Evolutionary conservation across 2,888 invertebrate species (phyloP).

Genomic region (Sarcophaga subvicina): DNA sequence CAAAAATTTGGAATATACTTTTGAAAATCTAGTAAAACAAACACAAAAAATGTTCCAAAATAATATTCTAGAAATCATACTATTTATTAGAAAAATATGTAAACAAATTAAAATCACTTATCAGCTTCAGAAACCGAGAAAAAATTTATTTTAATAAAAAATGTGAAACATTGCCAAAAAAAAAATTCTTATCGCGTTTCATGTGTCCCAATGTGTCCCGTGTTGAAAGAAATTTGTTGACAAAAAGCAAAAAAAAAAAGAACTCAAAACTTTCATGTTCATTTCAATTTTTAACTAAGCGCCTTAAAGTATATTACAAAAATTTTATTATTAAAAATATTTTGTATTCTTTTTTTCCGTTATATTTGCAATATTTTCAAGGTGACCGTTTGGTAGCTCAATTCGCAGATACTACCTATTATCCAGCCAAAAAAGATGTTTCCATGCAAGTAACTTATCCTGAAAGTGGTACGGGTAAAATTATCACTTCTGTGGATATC

Average conservation of each 20-base stretch:
- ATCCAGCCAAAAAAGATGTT: slow-evolving; percentile 76
- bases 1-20: no score
- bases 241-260: neutral
- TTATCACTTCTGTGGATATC: slow-evolving; percentile 77
- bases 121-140: neutral
- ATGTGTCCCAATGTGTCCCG: neutral
- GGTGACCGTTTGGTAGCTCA: slow-evolving; percentile 78
- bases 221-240: neutral
- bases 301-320: slow-evolving; percentile 27
- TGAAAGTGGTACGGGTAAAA: slow-evolving; percentile 74
- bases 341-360: neutral
- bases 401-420: slow-evolving; percentile 74
- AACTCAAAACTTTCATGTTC: no score
- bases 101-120: neutral
- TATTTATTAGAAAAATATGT: no score
- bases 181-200: slow-evolving; percentile 9
- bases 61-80: no score
- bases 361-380: slow-evolving; percentile 64
- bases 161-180: neutral
- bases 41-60: no score
- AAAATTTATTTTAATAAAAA: neutral
- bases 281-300: no score
- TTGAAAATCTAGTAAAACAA: no score
- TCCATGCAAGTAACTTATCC: slow-evolving; percentile 78
- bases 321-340: neutral